These are phyloP conservation scores for Leptopilina syphax DNA, from an alignment of 2,888 invertebrate species.

Conservation along the genomic window DNA sequence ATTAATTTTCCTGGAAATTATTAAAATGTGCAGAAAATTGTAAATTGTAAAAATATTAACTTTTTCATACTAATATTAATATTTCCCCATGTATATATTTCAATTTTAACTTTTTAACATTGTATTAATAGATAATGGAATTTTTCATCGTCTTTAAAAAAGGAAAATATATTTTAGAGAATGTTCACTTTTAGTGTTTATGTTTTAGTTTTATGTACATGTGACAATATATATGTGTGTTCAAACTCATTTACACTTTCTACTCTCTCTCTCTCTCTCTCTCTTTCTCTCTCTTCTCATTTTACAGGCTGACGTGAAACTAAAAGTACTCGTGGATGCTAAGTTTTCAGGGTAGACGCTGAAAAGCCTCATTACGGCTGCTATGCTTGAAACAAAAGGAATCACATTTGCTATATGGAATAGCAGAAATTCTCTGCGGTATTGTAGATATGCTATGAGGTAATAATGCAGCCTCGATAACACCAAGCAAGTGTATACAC, in stretches of 20 bases:
- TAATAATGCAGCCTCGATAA: conserved; percentile 34
- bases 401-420: conserved; percentile 47
- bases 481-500: conserved; percentile 1
- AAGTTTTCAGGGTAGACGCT: conserved; percentile 38
- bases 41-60: too few species aligned
- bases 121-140: too few species aligned
- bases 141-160: too few species aligned
- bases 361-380: conserved; percentile 55
- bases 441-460: conserved; percentile 28
- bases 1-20: too few species aligned
- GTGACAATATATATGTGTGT: conserved; percentile 13
- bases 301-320: conserved; percentile 44
- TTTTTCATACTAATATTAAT: too few species aligned
- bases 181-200: too few species aligned
- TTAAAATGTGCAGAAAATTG: too few species aligned
- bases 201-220: too few species aligned
- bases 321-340: conserved; percentile 39
- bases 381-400: conserved; percentile 49
- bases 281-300: conserved; percentile 33
- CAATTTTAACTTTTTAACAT: too few species aligned
- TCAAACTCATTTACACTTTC: conserved; percentile 28
- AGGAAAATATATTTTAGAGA: not conserved
- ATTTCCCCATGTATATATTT: too few species aligned
- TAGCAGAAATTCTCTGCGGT: conserved; percentile 44
- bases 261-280: too few species aligned